Conservation (phyloP, 1,140 invertebrate genomes). For the Lepidotrigona ventralis region DNA sequence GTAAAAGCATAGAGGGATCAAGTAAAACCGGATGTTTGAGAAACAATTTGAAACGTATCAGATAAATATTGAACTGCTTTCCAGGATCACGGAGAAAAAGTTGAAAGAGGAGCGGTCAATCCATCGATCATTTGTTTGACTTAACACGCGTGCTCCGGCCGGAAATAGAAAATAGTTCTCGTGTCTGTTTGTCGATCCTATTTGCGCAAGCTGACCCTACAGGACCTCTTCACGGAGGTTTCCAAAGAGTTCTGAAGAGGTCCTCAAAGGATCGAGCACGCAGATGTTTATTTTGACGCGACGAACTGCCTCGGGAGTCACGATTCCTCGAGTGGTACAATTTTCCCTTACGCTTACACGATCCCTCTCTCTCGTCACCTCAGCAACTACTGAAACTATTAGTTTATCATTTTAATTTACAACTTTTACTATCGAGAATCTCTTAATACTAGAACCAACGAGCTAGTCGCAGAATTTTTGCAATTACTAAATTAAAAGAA, state of each 20-base stretch:
- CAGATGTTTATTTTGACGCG: slow-evolving; percentile 76
- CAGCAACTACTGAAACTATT: not conserved
- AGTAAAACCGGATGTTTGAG: slow-evolving; percentile 9
- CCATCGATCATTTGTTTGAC: slow-evolving; percentile 53
- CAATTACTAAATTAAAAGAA: too few species aligned
- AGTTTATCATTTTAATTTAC: not conserved
- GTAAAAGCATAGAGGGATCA: not conserved
- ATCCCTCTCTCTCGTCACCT: not conserved
- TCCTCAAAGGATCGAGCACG: slow-evolving; percentile 64
- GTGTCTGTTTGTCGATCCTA: slow-evolving; percentile 61
- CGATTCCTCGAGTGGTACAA: slow-evolving; percentile 57
- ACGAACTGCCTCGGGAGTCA: slow-evolving; percentile 36
- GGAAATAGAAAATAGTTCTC: slow-evolving; percentile 63
- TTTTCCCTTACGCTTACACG: slow-evolving; percentile 14
- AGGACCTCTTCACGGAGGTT: slow-evolving; percentile 62
- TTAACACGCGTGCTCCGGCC: slow-evolving; percentile 58
- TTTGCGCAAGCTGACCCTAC: slow-evolving; percentile 72
- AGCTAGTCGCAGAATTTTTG: not conserved
- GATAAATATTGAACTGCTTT: slow-evolving; percentile 33
- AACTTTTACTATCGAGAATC: not conserved
- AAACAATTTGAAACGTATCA: not conserved
- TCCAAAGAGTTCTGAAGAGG: slow-evolving; percentile 54
- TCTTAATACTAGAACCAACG: too few species aligned
- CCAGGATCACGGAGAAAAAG: not conserved
- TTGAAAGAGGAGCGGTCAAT: slow-evolving; percentile 7